Evolutionary conservation across 2,888 invertebrate species (phyloP).

Genomic region (Orthosia gracilis): DNA sequence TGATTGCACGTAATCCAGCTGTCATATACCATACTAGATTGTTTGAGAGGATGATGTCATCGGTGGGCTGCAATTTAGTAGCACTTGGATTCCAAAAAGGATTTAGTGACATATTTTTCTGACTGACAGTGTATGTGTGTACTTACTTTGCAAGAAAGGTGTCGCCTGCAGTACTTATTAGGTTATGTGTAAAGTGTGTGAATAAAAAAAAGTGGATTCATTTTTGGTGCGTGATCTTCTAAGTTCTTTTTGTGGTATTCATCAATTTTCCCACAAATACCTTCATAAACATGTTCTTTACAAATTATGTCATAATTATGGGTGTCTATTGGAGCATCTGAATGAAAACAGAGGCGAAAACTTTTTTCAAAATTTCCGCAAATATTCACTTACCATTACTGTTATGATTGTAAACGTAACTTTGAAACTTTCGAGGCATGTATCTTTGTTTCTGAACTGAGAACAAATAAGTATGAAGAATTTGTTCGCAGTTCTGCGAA

Average conservation of each 20-base stretch:
- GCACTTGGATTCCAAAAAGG: neutral
- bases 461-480: slow-evolving; percentile 9
- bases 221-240: neutral
- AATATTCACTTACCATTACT: neutral
- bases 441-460: slow-evolving; percentile 37
- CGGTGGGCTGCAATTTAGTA: neutral
- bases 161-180: neutral
- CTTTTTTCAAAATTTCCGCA: neutral
- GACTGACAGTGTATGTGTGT: neutral
- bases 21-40: neutral
- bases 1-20: too few species aligned
- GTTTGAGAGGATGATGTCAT: slow-evolving; percentile 1
- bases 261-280: too few species aligned
- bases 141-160: neutral
- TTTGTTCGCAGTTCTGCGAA: neutral
- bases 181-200: neutral
- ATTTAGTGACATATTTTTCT: neutral
- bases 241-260: neutral
- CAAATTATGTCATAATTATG: too few species aligned
- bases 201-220: neutral
- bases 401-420: slow-evolving; percentile 16
- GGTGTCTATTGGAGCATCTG: too few species aligned
- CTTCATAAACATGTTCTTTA: too few species aligned
- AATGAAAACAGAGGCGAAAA: too few species aligned
- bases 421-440: slow-evolving; percentile 9